phyloP scores from a whole-genome alignment of 2,888 invertebrate species.

The Zygogramma bicolorata region DNA sequence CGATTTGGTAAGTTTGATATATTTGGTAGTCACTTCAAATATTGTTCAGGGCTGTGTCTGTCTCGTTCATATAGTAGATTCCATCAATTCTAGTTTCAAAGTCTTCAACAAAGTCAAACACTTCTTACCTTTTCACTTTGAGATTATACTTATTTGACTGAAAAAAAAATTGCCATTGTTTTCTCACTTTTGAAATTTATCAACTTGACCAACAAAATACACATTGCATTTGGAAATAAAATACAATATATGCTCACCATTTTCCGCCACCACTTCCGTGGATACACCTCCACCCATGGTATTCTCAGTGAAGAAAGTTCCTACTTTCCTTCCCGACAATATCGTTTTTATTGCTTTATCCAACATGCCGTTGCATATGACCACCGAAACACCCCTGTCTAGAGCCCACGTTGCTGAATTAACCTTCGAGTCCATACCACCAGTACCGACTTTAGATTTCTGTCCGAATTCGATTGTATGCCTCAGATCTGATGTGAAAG shows the following conservation, averaged over 20 bases:
- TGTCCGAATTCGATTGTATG: constrained; percentile 89
- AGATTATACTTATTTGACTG: too few relatives aligned
- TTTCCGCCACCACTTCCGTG: constrained; percentile 93
- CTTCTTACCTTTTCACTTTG: too few relatives aligned
- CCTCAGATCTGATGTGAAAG: constrained; percentile 87
- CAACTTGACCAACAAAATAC: too few relatives aligned
- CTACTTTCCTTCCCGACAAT: constrained; percentile 92
- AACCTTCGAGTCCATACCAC: constrained; percentile 99
- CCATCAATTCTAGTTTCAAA: too few relatives aligned
- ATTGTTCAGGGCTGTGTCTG: too few relatives aligned
- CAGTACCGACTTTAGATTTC: constrained; percentile 92
- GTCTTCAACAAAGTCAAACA: too few relatives aligned
- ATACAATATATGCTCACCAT: constrained; percentile 80
- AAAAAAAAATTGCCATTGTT: too few relatives aligned
- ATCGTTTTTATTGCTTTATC: constrained; percentile 95
- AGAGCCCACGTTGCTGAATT: constrained; percentile 97
- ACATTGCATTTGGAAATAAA: too few relatives aligned
- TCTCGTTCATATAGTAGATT: too few relatives aligned
- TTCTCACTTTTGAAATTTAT: too few relatives aligned
- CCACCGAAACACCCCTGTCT: constrained; percentile 94
- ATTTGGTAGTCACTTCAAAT: too few relatives aligned
- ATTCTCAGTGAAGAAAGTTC: constrained; percentile 94
- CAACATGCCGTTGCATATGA: constrained; percentile 97
- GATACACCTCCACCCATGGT: constrained; percentile 75
- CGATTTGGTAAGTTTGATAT: too few relatives aligned